phyloP scores from a whole-genome alignment of 1,140 invertebrate species.

The Protaetia brevitarsis region DNA sequence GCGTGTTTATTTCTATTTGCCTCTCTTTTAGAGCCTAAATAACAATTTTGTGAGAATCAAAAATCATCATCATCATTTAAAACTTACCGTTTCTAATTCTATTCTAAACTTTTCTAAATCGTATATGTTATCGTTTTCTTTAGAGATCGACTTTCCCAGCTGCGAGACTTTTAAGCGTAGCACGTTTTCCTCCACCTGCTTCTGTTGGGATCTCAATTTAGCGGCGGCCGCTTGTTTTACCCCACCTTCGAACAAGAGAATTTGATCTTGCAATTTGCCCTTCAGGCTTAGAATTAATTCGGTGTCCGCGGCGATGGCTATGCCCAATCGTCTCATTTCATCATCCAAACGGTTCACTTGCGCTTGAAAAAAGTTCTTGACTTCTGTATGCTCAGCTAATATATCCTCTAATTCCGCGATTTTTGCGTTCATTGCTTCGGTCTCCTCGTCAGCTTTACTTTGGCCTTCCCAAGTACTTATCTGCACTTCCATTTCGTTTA shows the following conservation, averaged over 20 bases:
- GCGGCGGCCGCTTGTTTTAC: slow-evolving; percentile 54
- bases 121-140: slow-evolving; percentile 57
- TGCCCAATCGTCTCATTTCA: slow-evolving; percentile 50
- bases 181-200: slow-evolving; percentile 63
- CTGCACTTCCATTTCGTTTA: slow-evolving; percentile 38
- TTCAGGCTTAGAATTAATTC: slow-evolving; percentile 42
- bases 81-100: slow-evolving; percentile 50
- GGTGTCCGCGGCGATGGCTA: slow-evolving; percentile 46
- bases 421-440: slow-evolving; percentile 46
- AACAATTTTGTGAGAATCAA: too few relatives aligned
- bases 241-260: slow-evolving; percentile 53
- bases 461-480: slow-evolving; percentile 31
- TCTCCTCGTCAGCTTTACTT: slow-evolving; percentile 39
- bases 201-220: slow-evolving; percentile 50
- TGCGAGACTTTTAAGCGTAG: slow-evolving; percentile 57
- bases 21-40: slow-evolving; percentile 65
- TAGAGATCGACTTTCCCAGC: slow-evolving; percentile 54
- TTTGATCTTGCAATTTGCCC: slow-evolving; percentile 45
- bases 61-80: too few relatives aligned
- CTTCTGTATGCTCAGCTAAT: slow-evolving; percentile 46
- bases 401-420: slow-evolving; percentile 51
- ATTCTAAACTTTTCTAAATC: slow-evolving; percentile 58
- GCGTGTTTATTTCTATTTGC: slow-evolving; percentile 57
- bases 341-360: slow-evolving; percentile 56
- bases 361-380: slow-evolving; percentile 50